phyloP scores from a whole-genome alignment of 2,888 invertebrate species.

The Itoplectis maculator region DNA sequence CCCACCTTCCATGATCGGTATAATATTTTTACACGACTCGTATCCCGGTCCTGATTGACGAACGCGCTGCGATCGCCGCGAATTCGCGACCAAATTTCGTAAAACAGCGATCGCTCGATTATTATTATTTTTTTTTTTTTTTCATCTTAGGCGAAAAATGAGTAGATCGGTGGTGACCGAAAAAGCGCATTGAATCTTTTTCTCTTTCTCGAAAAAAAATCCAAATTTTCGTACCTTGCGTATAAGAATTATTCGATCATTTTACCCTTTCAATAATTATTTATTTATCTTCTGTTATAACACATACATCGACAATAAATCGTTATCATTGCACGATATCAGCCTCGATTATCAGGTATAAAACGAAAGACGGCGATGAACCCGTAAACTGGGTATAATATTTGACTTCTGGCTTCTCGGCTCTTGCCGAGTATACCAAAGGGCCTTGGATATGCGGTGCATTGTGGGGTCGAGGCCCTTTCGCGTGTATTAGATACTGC shows the following conservation, averaged over 20 bases:
- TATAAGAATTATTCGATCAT: too few species aligned
- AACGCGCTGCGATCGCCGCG: too few species aligned
- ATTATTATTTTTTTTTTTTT: too few species aligned
- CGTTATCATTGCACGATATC: not conserved
- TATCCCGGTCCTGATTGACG: too few species aligned
- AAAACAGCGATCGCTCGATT: too few species aligned
- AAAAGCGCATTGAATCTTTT: too few species aligned
- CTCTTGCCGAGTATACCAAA: not conserved
- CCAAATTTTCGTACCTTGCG: too few species aligned
- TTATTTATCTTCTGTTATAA: not conserved
- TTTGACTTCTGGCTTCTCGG: not conserved
- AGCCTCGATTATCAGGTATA: not conserved
- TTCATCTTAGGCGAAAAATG: constrained; percentile 3
- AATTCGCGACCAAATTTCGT: too few species aligned
- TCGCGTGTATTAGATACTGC: constrained; percentile 64
- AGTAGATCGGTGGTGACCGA: not conserved
- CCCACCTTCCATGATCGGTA: too few species aligned
- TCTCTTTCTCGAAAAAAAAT: too few species aligned
- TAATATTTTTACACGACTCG: too few species aligned
- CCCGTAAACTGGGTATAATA: not conserved
- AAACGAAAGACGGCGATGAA: not conserved
- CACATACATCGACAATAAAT: not conserved
- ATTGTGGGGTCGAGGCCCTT: constrained; percentile 68
- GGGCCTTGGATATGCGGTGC: not conserved
- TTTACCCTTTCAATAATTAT: too few species aligned